Percentiles rank a stretch among this genome's conserved stretches.
Evolutionary conservation across 2,888 invertebrate species (phyloP).

Genomic region (Lobophora halterata): DNA sequence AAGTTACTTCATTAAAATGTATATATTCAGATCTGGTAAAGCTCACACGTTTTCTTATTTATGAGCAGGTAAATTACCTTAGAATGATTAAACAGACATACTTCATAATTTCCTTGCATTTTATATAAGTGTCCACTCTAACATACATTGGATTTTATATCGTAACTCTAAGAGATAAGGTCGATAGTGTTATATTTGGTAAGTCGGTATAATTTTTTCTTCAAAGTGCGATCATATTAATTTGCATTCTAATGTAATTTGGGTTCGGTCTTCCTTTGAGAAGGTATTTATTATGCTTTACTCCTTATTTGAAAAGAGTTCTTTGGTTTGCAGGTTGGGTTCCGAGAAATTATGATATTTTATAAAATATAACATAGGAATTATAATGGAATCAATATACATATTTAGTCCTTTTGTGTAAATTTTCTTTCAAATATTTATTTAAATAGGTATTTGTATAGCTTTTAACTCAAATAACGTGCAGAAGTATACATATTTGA

Average conservation of each 20-base stretch:
- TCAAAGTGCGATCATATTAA: conserved; percentile 66
- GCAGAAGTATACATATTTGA: no score
- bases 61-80: conserved; percentile 30
- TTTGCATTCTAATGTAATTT: conserved; percentile 79
- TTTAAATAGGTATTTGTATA: no score
- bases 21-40: conserved; percentile 18
- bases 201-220: conserved; percentile 39
- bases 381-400: no score
- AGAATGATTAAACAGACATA: conserved; percentile 32
- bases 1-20: no score
- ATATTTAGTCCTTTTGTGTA: no score
- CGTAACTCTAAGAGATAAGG: conserved; percentile 1
- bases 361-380: conserved; percentile 32
- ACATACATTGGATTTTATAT: conserved; percentile 9
- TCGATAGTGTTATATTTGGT: conserved; percentile 5
- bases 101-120: conserved; percentile 24
- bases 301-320: conserved; percentile 37
- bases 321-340: conserved; percentile 37
- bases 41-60: conserved; percentile 17
- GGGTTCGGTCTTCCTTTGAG: conserved; percentile 51
- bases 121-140: conserved; percentile 22
- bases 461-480: no score
- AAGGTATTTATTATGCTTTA: conserved; percentile 50
- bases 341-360: conserved; percentile 62
- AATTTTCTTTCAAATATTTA: no score